Conservation (phyloP, 1,140 invertebrate species). For the Arion vulgaris region DNA sequence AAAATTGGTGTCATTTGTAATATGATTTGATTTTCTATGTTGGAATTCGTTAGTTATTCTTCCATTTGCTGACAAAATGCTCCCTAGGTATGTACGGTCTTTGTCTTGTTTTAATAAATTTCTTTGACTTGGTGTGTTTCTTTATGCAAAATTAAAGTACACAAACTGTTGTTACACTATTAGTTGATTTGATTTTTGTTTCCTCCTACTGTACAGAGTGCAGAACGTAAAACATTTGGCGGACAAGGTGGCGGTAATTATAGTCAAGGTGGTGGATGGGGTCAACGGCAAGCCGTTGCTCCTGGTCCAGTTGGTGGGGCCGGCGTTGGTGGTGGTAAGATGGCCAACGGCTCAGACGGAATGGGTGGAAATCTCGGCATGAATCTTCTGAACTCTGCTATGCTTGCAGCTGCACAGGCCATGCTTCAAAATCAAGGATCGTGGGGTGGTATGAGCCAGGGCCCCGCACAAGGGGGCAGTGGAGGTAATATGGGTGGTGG, state of each 20-base stretch:
- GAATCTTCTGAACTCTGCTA: constrained; percentile 63
- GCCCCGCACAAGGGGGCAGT: constrained; percentile 51
- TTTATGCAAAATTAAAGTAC: no score
- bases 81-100: no score
- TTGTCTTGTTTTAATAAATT: no score
- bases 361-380: constrained; percentile 55
- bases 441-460: constrained; percentile 56
- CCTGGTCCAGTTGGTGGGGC: constrained; percentile 10
- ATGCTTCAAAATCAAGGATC: constrained; percentile 63
- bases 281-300: constrained; percentile 46
- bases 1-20: no score
- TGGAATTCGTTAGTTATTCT: no score
- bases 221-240: constrained; percentile 27
- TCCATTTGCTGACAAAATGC: no score
- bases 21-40: no score
- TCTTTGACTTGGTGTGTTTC: no score
- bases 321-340: constrained; percentile 50
- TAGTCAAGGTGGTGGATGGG: constrained; percentile 45
- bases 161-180: no score
- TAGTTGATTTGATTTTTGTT: no score
- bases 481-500: constrained; percentile 46
- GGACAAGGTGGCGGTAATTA: constrained; percentile 28
- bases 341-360: constrained; percentile 47
- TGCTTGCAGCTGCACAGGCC: constrained; percentile 67
- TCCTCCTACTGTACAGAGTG: background rate